Base-by-base conservation (phyloP, 2,113 vertebrate species). In the Centrocercus urophasianus region DNA sequence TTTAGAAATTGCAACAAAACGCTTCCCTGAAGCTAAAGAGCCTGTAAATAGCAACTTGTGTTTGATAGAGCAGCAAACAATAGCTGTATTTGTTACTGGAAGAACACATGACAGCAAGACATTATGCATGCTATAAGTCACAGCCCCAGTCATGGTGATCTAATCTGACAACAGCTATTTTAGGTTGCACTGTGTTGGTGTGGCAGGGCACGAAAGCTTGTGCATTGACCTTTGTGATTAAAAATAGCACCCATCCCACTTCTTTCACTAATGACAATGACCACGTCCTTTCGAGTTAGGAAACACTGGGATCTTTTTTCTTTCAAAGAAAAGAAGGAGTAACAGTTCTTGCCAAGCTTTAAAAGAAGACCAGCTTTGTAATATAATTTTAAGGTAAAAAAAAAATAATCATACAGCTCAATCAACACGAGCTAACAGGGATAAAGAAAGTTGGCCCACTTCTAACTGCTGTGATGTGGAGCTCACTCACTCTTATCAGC, bases 111-210 rank as follows among this genome's bases (percentile, higher is more conserved):
- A 60, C 77, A 56, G 21, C 70, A 20, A 38, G 77, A 27, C 2
- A 0, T 13, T 20, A 24, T 0, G 28, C 2, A 6, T 6, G 42
- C 28, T 60, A 1, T 3, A 61, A 78, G 27, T 52, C 42, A 59
- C 52, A 47, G 77, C 28, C 54, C 38, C 45, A 56, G 70, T 17
- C 71, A 66, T 36, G 1, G 0, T 19, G 38, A 90, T 67, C 64
- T 13, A 16, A 83, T 24, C 60, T 48, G 93, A 91, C 84, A 57
- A 8, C 6, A 61, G 32, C 30, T 56, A 30, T 1, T 86, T 45
- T 38, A 63, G 72, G 64, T 73, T 59, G 42, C 59, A 17, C 1
- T 3, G 54, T 5, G 54, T 34, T 64, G 85, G 72, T 48, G 45
- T 22, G 72, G 92, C 4, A 40, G 63, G 75, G 89, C 7, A 2